Evolutionary conservation across 2,888 invertebrate genomes (phyloP).

Genomic region (Diaprepes abbreviatus): DNA sequence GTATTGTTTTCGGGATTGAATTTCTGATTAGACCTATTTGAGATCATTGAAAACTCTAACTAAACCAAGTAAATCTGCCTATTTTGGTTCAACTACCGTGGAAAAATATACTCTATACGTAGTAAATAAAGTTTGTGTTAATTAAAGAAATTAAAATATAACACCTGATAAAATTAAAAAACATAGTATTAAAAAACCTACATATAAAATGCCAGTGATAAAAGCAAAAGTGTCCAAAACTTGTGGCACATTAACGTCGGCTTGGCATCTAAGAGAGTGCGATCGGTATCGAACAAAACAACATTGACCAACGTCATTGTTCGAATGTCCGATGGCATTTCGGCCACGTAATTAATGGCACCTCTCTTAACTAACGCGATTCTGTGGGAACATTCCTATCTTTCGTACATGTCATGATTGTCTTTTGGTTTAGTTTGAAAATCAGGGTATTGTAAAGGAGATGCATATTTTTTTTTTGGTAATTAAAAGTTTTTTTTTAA

Average conservation of each 20-base stretch:
- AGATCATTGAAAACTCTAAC: too few species aligned
- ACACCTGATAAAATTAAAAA: too few species aligned
- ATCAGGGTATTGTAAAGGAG: background rate
- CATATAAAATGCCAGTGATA: slow-evolving; percentile 42
- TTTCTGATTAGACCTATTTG: too few species aligned
- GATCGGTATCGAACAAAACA: slow-evolving; percentile 58
- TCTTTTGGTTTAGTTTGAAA: slow-evolving; percentile 6
- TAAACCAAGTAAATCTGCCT: too few species aligned
- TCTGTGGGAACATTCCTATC: slow-evolving; percentile 58
- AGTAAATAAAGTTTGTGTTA: too few species aligned
- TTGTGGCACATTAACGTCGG: slow-evolving; percentile 39
- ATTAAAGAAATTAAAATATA: too few species aligned
- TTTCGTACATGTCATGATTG: slow-evolving; percentile 32
- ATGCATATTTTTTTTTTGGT: too few species aligned
- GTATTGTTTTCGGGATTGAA: too few species aligned
- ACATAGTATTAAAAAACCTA: too few species aligned
- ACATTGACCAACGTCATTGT: slow-evolving; percentile 58
- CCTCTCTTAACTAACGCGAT: slow-evolving; percentile 55
- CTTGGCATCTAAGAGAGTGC: slow-evolving; percentile 56
- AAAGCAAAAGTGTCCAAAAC: slow-evolving; percentile 43
- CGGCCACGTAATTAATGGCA: slow-evolving; percentile 60
- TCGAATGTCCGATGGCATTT: slow-evolving; percentile 58
- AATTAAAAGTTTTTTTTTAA: too few species aligned
- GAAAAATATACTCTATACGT: too few species aligned
- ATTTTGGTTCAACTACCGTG: too few species aligned